phyloP scores from a whole-genome alignment of 2,113 vertebrate species.

The Rattus rattus region DNA sequence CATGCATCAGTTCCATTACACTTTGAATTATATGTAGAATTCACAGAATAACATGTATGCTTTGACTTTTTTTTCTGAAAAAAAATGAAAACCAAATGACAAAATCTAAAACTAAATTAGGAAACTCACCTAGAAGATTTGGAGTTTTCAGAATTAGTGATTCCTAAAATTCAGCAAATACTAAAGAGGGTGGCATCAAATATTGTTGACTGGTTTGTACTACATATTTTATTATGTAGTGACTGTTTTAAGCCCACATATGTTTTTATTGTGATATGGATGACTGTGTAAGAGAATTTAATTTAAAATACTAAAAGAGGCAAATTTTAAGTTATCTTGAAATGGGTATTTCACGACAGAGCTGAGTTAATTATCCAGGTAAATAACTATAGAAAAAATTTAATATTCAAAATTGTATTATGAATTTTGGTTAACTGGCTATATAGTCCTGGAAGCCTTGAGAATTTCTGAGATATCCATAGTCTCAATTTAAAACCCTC shows the following conservation, averaged over 20 bases:
- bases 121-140: background rate
- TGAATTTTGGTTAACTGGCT: background rate
- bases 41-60: background rate
- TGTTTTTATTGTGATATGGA: background rate
- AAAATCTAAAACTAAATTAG: slow-evolving; percentile 13
- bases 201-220: background rate
- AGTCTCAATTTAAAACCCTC: background rate
- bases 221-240: background rate
- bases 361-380: background rate
- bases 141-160: background rate
- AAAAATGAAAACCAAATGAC: slow-evolving; percentile 8
- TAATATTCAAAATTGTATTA: background rate
- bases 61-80: background rate
- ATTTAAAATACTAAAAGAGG: background rate
- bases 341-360: background rate
- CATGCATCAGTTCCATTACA: background rate
- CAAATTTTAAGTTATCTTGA: background rate
- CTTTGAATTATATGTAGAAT: background rate
- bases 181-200: background rate
- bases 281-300: background rate
- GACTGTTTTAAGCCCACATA: background rate
- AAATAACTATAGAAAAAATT: background rate
- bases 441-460: background rate
- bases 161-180: background rate
- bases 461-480: background rate